These are phyloP conservation scores for Ochropleura leucogaster DNA, from an alignment of 2,888 invertebrate species.

Conservation along the genomic window DNA sequence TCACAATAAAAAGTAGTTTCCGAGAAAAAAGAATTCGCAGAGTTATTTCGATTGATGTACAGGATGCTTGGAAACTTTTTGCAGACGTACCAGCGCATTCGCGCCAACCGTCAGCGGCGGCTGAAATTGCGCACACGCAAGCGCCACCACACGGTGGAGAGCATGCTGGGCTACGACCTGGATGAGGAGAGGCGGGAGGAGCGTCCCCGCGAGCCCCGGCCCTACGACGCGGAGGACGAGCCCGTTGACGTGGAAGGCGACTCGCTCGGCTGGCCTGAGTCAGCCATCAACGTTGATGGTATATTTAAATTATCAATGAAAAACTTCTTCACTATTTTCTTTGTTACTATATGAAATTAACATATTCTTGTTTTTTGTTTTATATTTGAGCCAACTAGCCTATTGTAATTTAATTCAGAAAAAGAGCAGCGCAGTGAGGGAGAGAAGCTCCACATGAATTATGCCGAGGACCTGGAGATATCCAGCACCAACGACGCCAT, in stretches of 20 bases:
- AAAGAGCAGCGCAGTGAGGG: constrained; percentile 84
- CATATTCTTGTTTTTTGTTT: too few relatives aligned
- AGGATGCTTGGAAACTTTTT: neutral
- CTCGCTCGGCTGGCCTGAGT: constrained; percentile 88
- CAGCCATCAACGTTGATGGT: constrained; percentile 85
- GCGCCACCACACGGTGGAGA: constrained; percentile 90
- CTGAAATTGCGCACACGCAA: constrained; percentile 88
- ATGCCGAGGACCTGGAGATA: constrained; percentile 88
- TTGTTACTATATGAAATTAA: too few relatives aligned
- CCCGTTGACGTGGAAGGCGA: constrained; percentile 89
- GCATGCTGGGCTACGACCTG: constrained; percentile 88
- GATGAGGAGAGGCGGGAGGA: constrained; percentile 87
- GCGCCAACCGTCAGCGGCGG: constrained; percentile 88
- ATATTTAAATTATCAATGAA: constrained; percentile 2
- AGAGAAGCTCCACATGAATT: constrained; percentile 85
- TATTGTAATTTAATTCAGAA: constrained; percentile 68
- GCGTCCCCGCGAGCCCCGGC: constrained; percentile 80
- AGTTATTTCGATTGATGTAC: too few relatives aligned
- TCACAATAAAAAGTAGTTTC: too few relatives aligned
- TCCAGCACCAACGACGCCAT: constrained; percentile 89
- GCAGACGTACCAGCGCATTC: constrained; percentile 88
- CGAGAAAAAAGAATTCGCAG: too few relatives aligned
- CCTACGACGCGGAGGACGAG: constrained; percentile 87
- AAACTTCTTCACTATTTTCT: too few relatives aligned
- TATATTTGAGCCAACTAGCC: too few relatives aligned